Base-by-base conservation (phyloP, 2,113 vertebrate species). In the Isichthys henryi region DNA sequence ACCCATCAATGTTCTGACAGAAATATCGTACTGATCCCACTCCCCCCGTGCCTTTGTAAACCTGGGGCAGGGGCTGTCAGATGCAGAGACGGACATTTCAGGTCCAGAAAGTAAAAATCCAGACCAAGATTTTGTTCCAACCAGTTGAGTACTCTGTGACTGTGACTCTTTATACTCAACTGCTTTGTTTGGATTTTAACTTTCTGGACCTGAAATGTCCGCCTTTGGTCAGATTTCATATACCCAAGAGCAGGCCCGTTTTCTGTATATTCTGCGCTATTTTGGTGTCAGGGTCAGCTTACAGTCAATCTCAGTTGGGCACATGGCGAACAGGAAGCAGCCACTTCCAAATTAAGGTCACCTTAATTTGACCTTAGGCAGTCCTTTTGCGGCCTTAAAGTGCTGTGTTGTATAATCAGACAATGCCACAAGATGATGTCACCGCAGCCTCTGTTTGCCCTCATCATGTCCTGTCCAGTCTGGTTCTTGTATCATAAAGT, bases 381-480 rank as follows among this genome's bases (percentile, higher is more conserved):
- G 39, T 92, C 90, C 90, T 84, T 88, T 86, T 91, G 94, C 92
- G 91, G 82, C 46, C 1, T 86, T 86, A 89, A 94, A 94, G 89
- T 91, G 39, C 89, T 87, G 91, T 92, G 94, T 94, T 95, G 93
- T 93, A 83, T 82, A 86, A 31, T 91, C 91, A 92, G 90, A 95
- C 92, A 93, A 94, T 91, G 89, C 90, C 86, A 3, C 66, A 58
- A 92, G 91, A 92, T 92, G 70, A 82, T 91, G 89, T 90, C 86
- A 91, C 91, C 84, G 90, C 93, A 90, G 92, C 92, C 94, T 92
- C 89, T 23, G 84, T 83, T 62, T 91, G 93, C 89, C 94, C 94
- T 93, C 48, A 17, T 1, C 35, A 19, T 53, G 48, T 48, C 21
- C 45, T 23, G 21, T 56, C 48, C 27, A 88, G 46, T 15, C 48